These are phyloP conservation scores for Mus pahari DNA, from an alignment of 2,113 vertebrate genomes.

Conservation along the genomic window DNA sequence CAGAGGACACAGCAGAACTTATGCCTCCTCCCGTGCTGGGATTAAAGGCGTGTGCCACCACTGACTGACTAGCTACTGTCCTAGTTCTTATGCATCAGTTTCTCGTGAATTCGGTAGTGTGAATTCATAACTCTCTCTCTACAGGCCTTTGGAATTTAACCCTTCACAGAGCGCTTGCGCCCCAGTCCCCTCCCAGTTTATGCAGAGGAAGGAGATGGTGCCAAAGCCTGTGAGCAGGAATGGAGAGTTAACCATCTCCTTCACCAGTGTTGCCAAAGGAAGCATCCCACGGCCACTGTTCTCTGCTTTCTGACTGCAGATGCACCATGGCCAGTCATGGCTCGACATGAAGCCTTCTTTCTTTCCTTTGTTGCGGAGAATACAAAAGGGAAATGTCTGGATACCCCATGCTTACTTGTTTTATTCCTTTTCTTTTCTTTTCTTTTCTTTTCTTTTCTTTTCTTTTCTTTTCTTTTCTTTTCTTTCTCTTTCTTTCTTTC, in stretches of 20 bases:
- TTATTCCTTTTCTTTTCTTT: no score
- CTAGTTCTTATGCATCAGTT: not conserved
- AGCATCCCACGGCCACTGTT: no score
- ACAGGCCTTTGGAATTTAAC: not conserved
- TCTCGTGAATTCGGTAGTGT: not conserved
- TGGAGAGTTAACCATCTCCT: not conserved
- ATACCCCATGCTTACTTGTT: not conserved
- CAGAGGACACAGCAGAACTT: no score
- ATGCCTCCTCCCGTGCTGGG: no score
- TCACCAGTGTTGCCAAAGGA: not conserved
- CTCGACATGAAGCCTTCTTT: no score
- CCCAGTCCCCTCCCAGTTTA: not conserved
- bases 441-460: no score
- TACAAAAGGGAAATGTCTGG: not conserved
- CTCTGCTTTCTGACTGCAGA: not conserved
- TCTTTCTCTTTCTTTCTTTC: no score
- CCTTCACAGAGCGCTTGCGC: not conserved
- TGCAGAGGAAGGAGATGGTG: not conserved
- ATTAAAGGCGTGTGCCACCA: no score
- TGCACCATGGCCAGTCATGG: no score
- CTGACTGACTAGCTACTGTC: not conserved
- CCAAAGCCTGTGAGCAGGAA: not conserved
- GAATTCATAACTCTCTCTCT: not conserved
- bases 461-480: no score
- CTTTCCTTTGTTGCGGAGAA: not conserved